Percentiles rank a stretch among this genome's conserved stretches.
Evolutionary conservation across 64 coral and sea anemone genomes (phyloP).

Genomic region (Montipora foliosa): DNA sequence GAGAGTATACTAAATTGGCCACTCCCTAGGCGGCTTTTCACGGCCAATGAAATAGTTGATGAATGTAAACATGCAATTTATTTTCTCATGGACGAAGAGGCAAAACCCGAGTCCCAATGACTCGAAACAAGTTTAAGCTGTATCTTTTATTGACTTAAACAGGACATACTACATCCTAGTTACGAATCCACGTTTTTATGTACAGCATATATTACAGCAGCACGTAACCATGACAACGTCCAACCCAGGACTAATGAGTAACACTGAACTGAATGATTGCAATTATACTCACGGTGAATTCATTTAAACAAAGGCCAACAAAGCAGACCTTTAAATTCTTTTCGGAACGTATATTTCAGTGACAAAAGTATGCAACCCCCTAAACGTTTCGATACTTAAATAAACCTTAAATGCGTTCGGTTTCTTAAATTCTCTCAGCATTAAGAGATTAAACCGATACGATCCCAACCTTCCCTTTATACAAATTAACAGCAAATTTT

Average conservation of each 20-base stretch:
- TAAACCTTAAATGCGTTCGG: constrained; percentile 42
- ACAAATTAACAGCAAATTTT: constrained; percentile 7
- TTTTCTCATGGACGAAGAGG: no score
- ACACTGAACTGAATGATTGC: no score
- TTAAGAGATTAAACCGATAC: background rate
- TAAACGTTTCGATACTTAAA: background rate
- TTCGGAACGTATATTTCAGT: constrained; percentile 9
- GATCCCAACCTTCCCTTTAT: background rate
- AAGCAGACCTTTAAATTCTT: background rate
- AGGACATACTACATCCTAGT: background rate
- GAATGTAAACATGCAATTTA: no score
- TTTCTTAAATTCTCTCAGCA: background rate
- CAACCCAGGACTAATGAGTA: background rate
- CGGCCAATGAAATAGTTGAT: no score
- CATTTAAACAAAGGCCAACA: background rate
- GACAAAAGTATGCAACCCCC: background rate
- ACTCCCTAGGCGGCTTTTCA: no score
- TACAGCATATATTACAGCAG: constrained; percentile 46
- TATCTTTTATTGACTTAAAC: constrained; percentile 27
- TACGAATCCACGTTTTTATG: constrained; percentile 32
- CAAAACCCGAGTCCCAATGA: background rate
- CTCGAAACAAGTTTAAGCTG: background rate
- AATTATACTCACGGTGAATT: no score
- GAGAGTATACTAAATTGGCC: no score
- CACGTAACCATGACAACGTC: background rate